A percentile compares a stretch with the other conserved stretches of the same genome.
phyloP scores from a whole-genome alignment of 2,113 vertebrate genomes.

The Cynoglossus semilaevis region DNA sequence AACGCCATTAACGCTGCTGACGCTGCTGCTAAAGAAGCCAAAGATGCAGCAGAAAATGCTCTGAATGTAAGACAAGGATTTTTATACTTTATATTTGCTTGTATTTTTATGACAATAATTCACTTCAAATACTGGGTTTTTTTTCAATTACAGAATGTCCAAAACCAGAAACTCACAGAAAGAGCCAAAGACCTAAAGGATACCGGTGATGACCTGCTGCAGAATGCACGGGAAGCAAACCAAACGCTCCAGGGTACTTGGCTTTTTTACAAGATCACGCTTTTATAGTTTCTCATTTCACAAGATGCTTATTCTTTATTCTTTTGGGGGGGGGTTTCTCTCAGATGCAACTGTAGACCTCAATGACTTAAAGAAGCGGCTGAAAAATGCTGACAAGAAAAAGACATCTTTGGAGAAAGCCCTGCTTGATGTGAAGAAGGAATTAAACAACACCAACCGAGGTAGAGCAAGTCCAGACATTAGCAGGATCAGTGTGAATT shows the following conservation, averaged over 20 bases:
- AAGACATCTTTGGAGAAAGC: slow-evolving; percentile 73
- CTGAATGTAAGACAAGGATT: slow-evolving; percentile 71
- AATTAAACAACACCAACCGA: slow-evolving; percentile 76
- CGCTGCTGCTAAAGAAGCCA: slow-evolving; percentile 83
- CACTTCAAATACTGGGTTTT: background rate
- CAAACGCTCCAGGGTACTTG: slow-evolving; percentile 76
- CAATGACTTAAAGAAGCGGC: slow-evolving; percentile 72
- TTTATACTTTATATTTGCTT: background rate
- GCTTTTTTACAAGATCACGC: background rate
- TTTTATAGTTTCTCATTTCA: background rate
- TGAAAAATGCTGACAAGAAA: slow-evolving; percentile 72
- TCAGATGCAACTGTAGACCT: slow-evolving; percentile 75
- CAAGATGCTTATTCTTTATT: background rate
- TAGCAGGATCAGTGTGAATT: background rate
- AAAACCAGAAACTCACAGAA: slow-evolving; percentile 76
- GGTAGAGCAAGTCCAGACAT: slow-evolving; percentile 66
- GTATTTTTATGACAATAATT: background rate
- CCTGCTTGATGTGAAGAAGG: slow-evolving; percentile 67
- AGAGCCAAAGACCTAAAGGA: slow-evolving; percentile 81
- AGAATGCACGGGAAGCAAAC: slow-evolving; percentile 69
- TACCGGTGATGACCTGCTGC: slow-evolving; percentile 67
- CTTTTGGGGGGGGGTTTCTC: no score
- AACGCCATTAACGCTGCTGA: slow-evolving; percentile 86
- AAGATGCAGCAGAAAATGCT: slow-evolving; percentile 81
- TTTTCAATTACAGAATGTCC: slow-evolving; percentile 77